These are phyloP conservation scores for Emys orbicularis DNA, from an alignment of 2,797 vertebrate species.

Conservation along the genomic window DNA sequence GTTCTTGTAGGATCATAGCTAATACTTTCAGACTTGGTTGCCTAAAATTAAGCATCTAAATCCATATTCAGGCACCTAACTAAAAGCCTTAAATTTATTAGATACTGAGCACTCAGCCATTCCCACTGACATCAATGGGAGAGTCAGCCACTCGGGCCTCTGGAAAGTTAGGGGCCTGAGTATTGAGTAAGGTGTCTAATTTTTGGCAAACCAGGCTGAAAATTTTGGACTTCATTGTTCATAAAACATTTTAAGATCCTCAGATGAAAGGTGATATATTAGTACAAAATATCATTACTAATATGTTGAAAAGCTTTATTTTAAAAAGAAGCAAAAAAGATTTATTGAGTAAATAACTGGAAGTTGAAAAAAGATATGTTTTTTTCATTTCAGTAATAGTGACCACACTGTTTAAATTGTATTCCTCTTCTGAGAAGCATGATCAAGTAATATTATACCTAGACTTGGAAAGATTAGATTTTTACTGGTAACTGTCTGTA, in stretches of 20 bases:
- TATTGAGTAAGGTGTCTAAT: neutral
- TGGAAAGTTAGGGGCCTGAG: neutral
- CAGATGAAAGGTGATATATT: neutral
- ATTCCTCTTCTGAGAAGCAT: neutral
- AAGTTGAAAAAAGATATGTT: neutral
- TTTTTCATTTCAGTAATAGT: conserved; percentile 8
- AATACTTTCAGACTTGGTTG: neutral
- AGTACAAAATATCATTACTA: neutral
- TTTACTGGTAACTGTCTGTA: neutral
- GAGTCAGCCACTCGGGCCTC: neutral
- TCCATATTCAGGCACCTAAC: neutral
- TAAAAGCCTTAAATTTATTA: neutral
- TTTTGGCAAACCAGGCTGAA: neutral
- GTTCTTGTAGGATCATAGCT: neutral
- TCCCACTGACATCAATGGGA: neutral
- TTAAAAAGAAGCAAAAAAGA: neutral
- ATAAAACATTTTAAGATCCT: neutral
- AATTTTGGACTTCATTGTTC: neutral
- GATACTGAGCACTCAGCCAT: neutral
- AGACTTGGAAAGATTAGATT: neutral
- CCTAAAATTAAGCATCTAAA: neutral
- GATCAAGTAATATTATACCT: neutral
- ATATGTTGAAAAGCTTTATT: neutral
- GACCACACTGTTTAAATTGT: neutral
- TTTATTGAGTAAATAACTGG: accelerated